Base-by-base conservation (phyloP, 2,888 invertebrate genomes). In the Cybosia mesomella region DNA sequence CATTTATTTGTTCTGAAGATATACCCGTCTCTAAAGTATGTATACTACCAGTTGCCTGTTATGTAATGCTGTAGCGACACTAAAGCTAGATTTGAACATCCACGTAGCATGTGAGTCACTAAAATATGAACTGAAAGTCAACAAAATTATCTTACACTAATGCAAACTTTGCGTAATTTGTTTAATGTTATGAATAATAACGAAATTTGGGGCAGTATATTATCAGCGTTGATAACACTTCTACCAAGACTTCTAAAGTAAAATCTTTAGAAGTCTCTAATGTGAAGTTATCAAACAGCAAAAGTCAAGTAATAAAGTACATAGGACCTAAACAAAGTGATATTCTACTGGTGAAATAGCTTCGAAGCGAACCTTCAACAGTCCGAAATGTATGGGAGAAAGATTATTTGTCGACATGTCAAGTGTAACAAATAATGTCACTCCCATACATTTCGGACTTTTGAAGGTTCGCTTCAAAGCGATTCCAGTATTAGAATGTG, bases 31-130 rank as follows among this genome's bases (percentile, higher is more conserved):
- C 73, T 76, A 78, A 76, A 82, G 77, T 72, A 71, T 69, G 82
- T 87, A 88, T 87, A 87, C 88, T 83, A 85, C 80, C 64, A 75
- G 74, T 70, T 74, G 74, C 78, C 72, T 60, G 77, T 90, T 87
- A 82, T 81, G 82, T 79, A 87, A 89, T 78, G 74, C 80, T 77
- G 82, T 77, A 85, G 82, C 79, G 76, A 83, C 76, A 75, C 79
- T 75, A 77, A 70, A 70, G 54, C 62, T 72, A 75, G 76, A 78
- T 74, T 83, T 80, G 79, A 82, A 80, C 76, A 84, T 83, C 77
- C 76, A 72, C 66, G 65, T 68, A 73, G 64, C 65, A 71, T 72
- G 71, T 86, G 83, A 83, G 69, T 87, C 81, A 85, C 68, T 73
- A 72, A 73, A 76, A 83, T 81, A 75, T 78, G 68, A 67, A 78